phyloP scores from a whole-genome alignment of 2,888 invertebrate species.

The Charanyca ferruginea region DNA sequence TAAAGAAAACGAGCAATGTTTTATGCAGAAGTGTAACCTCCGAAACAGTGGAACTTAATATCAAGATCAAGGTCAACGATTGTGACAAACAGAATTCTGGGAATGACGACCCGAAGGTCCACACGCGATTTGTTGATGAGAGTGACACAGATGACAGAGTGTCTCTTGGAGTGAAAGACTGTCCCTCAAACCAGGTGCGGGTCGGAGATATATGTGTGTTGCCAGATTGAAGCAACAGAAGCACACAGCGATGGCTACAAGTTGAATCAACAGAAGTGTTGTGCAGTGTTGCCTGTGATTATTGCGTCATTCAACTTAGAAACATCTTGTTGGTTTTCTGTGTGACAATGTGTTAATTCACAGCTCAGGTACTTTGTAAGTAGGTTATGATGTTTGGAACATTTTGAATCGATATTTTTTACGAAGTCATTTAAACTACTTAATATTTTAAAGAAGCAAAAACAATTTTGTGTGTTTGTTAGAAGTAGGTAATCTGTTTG shows the following conservation, averaged over 20 bases:
- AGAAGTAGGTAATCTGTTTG: no score
- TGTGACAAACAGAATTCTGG: background rate
- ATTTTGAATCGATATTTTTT: background rate
- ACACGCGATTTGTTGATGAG: slow-evolving; percentile 5
- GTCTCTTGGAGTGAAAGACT: background rate
- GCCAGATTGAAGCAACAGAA: background rate
- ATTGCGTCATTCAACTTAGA: background rate
- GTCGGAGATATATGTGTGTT: background rate
- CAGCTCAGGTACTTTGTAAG: background rate
- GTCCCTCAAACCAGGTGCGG: slow-evolving; percentile 1
- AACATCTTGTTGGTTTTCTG: background rate
- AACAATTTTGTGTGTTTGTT: no score
- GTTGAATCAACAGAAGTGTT: background rate
- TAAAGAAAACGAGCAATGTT: slow-evolving; percentile 20
- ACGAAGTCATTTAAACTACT: background rate
- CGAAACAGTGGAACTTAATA: slow-evolving; percentile 7
- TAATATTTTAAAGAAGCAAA: no score
- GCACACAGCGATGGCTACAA: background rate
- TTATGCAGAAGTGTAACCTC: background rate
- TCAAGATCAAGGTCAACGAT: slow-evolving; percentile 11
- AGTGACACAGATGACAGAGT: slow-evolving; percentile 19
- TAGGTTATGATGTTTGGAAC: background rate
- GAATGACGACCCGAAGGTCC: background rate
- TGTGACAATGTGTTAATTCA: background rate
- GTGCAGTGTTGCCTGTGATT: background rate